Percentiles rank a stretch among this genome's conserved stretches.
Conservation (phyloP, 1,140 invertebrate species). For the Antheraea pernyi region DNA sequence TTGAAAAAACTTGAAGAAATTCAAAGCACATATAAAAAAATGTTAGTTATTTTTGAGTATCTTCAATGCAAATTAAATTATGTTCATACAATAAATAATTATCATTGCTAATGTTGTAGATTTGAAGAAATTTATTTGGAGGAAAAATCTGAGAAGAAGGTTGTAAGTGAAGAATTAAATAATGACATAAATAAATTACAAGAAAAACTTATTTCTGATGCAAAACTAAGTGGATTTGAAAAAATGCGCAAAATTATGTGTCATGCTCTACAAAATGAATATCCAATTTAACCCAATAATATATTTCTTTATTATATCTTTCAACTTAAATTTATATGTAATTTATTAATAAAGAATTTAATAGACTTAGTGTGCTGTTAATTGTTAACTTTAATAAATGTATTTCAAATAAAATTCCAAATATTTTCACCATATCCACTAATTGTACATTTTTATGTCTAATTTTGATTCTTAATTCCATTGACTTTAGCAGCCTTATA, state of each 20-base stretch:
- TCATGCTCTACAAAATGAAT: constrained; percentile 60
- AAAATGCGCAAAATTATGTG: constrained; percentile 47
- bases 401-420: no score
- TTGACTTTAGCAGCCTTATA: no score
- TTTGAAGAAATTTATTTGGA: constrained; percentile 47
- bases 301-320: constrained; percentile 9
- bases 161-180: constrained; percentile 51
- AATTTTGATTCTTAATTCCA: no score
- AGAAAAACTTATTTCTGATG: constrained; percentile 59
- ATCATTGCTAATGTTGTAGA: constrained; percentile 28
- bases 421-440: no score
- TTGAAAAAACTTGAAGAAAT: constrained; percentile 52
- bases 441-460: no score
- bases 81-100: background rate
- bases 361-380: no score
- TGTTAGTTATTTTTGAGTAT: constrained; percentile 28
- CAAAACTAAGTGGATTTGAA: constrained; percentile 52
- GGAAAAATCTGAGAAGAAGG: constrained; percentile 48
- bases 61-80: no score
- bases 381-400: no score
- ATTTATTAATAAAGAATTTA: no score
- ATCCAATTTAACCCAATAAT: constrained; percentile 27
- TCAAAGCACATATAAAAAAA: constrained; percentile 51
- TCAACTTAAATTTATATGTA: no score
- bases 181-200: constrained; percentile 54